Base-by-base conservation (phyloP, 2,888 invertebrate genomes). In the Agrochola lychnidis region DNA sequence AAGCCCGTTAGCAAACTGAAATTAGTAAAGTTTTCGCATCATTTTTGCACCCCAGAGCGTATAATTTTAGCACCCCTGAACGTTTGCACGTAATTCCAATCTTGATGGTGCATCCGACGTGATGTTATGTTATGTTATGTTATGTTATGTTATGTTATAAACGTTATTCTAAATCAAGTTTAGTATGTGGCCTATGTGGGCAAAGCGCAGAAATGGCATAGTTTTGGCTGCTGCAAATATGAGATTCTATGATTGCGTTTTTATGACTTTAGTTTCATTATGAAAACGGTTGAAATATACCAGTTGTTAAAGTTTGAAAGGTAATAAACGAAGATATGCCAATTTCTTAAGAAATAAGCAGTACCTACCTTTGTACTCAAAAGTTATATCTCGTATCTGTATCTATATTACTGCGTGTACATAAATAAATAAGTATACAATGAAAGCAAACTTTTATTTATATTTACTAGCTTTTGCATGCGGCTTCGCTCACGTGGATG, bases 21-120 rank as follows among this genome's bases (percentile, higher is more conserved):
- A 87, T 85, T 79, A 85, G 66, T 71, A 74, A 87, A 86, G 74
- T 85, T 87, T 87, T 69, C 73, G 45, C 73, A 87, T 86, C 16
- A 70, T 74, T 78, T 78, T 66, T 63, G 57, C 71, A 63, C 69
- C 64, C 64, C 70, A 42, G 62, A 42, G 59, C 81, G 36, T 78
- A 56, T 25, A 12, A 45, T 69, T 61, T 79, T 79, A 71, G 42
- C 36, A 61, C 69, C 70, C 56, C 66, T 78, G 40, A 70, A 74
- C 61, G 45, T 85, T 78, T 59, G 59, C 79, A 76, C 83, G 51
- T 73, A 66, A 68, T 71, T 70, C 30, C 42, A 61, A 73, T 70
- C 67, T 73, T 76, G 62, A 62, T 62, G 16, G 36, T 73, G 71
- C 78, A 85, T 57, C 70, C 53, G 10, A 79, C 81, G 30, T 72